Evolutionary conservation across 2,797 vertebrate species (phyloP).

Genomic region (Clarias pachynema): DNA sequence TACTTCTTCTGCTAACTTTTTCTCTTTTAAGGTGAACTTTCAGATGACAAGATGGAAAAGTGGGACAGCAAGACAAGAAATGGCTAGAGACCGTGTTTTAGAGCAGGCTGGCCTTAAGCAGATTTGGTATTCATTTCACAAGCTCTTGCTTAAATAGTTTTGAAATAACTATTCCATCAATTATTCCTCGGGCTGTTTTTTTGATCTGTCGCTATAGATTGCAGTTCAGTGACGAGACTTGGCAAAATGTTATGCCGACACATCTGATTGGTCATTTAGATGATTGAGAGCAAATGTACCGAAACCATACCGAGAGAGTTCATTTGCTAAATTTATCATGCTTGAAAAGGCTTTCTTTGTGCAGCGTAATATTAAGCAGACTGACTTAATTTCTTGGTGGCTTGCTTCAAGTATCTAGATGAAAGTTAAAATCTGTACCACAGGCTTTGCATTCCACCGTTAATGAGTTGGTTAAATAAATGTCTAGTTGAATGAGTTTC

Average conservation of each 20-base stretch:
- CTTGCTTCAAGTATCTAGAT: background rate
- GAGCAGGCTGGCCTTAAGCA: constrained; percentile 25
- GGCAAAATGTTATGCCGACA: constrained; percentile 46
- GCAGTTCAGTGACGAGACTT: constrained; percentile 39
- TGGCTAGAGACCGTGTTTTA: constrained; percentile 36
- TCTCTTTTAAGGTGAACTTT: constrained; percentile 9
- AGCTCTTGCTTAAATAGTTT: constrained; percentile 45
- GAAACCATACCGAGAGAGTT: constrained; percentile 50
- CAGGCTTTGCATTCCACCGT: background rate
- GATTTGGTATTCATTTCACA: constrained; percentile 36
- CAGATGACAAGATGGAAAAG: constrained; percentile 24
- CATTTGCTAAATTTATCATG: constrained; percentile 54
- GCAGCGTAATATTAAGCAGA: constrained; percentile 19
- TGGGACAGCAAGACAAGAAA: background rate
- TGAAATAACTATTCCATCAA: constrained; percentile 50
- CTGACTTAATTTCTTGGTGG: constrained; percentile 19
- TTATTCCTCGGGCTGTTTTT: constrained; percentile 35
- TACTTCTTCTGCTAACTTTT: constrained; percentile 27
- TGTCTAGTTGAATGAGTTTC: background rate
- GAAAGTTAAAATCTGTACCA: constrained; percentile 1
- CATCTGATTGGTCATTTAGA: constrained; percentile 55
- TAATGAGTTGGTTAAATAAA: constrained; percentile 7
- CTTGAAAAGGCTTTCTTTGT: constrained; percentile 44
- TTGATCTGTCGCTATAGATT: constrained; percentile 37
- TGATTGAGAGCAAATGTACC: constrained; percentile 55